Conservation (phyloP, 1,140 invertebrate species). For the Heliconius himera region DNA sequence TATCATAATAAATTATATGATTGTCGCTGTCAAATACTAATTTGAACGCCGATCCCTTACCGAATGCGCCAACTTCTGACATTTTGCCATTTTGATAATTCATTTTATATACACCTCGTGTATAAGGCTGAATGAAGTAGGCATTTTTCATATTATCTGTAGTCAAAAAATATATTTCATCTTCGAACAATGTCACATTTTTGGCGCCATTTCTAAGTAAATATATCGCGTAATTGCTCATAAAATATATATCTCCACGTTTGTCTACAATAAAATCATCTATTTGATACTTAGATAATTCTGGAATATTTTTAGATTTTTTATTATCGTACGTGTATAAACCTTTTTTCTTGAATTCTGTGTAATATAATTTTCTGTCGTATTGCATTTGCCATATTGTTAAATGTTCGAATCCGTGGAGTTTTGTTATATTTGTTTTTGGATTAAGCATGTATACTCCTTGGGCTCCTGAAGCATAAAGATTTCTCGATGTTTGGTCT, state of each 20-base stretch:
- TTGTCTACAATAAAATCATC: slow-evolving; percentile 68
- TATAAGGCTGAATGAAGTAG: slow-evolving; percentile 59
- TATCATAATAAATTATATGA: slow-evolving; percentile 62
- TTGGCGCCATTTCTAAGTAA: slow-evolving; percentile 54
- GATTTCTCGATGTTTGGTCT: slow-evolving; percentile 51
- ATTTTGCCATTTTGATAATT: slow-evolving; percentile 47
- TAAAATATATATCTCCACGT: slow-evolving; percentile 59
- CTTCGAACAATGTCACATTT: slow-evolving; percentile 50
- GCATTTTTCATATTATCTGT: slow-evolving; percentile 57
- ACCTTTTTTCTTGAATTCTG: slow-evolving; percentile 55
- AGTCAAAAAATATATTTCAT: slow-evolving; percentile 57
- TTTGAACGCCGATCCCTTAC: slow-evolving; percentile 48
- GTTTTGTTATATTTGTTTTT: slow-evolving; percentile 43
- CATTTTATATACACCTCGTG: slow-evolving; percentile 57
- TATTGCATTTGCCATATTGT: slow-evolving; percentile 68
- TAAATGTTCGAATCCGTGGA: slow-evolving; percentile 50
- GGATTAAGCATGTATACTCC: slow-evolving; percentile 59
- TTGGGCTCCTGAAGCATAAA: slow-evolving; percentile 54
- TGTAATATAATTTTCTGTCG: slow-evolving; percentile 57
- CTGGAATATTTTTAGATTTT: slow-evolving; percentile 46
- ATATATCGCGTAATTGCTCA: slow-evolving; percentile 54
- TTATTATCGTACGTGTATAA: slow-evolving; percentile 54
- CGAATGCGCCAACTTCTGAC: slow-evolving; percentile 57
- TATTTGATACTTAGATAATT: slow-evolving; percentile 51
- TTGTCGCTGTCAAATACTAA: slow-evolving; percentile 62